Evolutionary conservation across 2,113 vertebrate species (phyloP), one percentile per base, ranked within the genome.

Genomic region (Etheostoma spectabile): DNA sequence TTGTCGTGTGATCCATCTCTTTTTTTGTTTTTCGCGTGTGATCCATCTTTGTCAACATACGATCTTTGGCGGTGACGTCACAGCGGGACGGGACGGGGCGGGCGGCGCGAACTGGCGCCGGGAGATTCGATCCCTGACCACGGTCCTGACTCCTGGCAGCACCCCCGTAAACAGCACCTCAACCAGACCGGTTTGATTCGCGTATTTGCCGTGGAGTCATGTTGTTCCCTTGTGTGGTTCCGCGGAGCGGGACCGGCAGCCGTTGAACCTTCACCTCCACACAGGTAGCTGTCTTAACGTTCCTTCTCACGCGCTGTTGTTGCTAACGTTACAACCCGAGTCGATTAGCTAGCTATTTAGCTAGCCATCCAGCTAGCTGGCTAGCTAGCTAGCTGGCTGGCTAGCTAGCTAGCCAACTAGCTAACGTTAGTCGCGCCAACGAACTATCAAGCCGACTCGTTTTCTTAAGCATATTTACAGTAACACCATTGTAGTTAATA

Each of bases 71-170:
- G 1, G 38, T 83, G 83, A 86, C 91, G 90, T 67, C 0, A 0
- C 6, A 5, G 66, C 62, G 46, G 74, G 71, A 71, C 62, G 46
- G 74, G 71, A 84, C 68, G 79, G 75, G 84, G 87, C 83, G 87
- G 82, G 88, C 67, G 10, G 22, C 70, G 74, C 8, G 75, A 6
- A 16, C 22, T 35, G 73, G 78, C 82, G 78, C 92, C 80, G 92
- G 83, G 89, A 93, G 89, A 91, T 93, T 93, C 90, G 92, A 93
- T 14, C 88, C 60, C 8, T 21, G 45, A n/a, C 42, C n/a, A 38
- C 66, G 72, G 64, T 53, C 1, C 6, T 6, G 52, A 13, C 6
- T 21, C 5, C 3, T 3, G 16, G 35, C 42, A 24, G 14, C 22
- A n/a, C n/a, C n/a, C n/a, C 38, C 2, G 0, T 1, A 6, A 51